Evolutionary conservation across 2,888 invertebrate species (phyloP).

Genomic region (Trachelus iudaicus): DNA sequence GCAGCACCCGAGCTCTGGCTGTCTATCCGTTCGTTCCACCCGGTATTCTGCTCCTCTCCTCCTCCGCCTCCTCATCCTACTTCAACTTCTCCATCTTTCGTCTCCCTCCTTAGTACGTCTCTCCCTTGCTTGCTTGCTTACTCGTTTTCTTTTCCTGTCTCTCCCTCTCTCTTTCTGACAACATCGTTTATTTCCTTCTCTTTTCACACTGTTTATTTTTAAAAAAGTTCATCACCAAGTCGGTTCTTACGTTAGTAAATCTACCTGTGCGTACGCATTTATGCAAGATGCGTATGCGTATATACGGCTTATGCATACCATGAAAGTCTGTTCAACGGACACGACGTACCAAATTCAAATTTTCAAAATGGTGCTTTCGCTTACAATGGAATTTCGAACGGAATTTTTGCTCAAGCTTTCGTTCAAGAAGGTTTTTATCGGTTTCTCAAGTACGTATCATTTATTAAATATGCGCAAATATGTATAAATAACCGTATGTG

Average conservation of each 20-base stretch:
- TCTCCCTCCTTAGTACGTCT: not conserved
- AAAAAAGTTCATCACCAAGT: slow-evolving; percentile 26
- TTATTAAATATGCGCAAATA: not conserved
- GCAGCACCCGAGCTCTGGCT: slow-evolving; percentile 38
- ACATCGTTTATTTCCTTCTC: not conserved
- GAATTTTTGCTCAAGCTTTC: not conserved
- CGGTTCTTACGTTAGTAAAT: slow-evolving; percentile 9
- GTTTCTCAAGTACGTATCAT: not conserved
- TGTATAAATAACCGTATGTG: not conserved
- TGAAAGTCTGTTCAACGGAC: not conserved
- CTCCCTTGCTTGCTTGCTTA: slow-evolving; percentile 9
- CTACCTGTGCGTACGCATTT: not conserved
- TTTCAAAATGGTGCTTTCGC: not conserved
- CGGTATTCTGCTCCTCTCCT: slow-evolving; percentile 7
- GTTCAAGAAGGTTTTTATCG: not conserved
- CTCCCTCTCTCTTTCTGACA: slow-evolving; percentile 7
- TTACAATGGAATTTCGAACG: too few species aligned
- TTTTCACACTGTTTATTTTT: slow-evolving; percentile 37
- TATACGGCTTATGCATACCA: not conserved
- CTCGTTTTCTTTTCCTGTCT: slow-evolving; percentile 6
- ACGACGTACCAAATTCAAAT: not conserved
- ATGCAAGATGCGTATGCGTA: not conserved
- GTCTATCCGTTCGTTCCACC: slow-evolving; percentile 27
- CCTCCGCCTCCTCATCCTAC: not conserved
- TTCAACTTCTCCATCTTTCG: not conserved